Percentiles rank a stretch among this genome's conserved stretches.
Evolutionary conservation across 2,113 vertebrate species (phyloP).

Genomic region (Nothoprocta pentlandii): DNA sequence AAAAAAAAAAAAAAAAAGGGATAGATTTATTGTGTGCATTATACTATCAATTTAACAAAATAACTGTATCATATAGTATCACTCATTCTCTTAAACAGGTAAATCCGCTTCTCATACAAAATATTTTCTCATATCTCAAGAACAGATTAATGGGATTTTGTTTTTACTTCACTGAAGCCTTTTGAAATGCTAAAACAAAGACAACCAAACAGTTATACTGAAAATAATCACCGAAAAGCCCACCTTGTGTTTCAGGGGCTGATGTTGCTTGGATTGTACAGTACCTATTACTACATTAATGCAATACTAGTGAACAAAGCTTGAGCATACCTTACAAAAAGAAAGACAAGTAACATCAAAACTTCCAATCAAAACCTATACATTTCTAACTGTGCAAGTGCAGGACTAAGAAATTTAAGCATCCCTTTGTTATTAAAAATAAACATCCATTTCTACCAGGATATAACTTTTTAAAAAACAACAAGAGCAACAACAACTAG

Average conservation of each 20-base stretch:
- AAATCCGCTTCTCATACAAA: neutral
- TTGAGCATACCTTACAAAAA: neutral
- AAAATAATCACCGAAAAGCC: neutral
- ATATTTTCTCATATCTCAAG: neutral
- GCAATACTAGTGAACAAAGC: fast-evolving
- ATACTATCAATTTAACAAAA: neutral
- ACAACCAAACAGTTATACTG: neutral
- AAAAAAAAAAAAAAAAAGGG: neutral
- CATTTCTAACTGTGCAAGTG: neutral
- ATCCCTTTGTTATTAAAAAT: fast-evolving
- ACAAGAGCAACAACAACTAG: too few species aligned
- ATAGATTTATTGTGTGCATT: too few species aligned
- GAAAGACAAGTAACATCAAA: neutral
- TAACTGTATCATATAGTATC: neutral
- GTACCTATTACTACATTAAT: fast-evolving
- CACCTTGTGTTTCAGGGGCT: too few species aligned
- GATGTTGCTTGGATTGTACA: fast-evolving
- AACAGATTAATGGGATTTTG: neutral
- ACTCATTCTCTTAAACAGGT: neutral
- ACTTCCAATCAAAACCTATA: too few species aligned
- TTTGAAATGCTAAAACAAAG: neutral
- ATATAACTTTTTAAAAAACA: too few species aligned
- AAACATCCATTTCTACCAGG: neutral
- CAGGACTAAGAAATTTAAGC: neutral
- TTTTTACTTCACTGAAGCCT: fast-evolving